A percentile compares a stretch with the other conserved stretches of the same genome.
Conservation (phyloP, 2,113 vertebrate species). For the Hipposideros armiger region DNA sequence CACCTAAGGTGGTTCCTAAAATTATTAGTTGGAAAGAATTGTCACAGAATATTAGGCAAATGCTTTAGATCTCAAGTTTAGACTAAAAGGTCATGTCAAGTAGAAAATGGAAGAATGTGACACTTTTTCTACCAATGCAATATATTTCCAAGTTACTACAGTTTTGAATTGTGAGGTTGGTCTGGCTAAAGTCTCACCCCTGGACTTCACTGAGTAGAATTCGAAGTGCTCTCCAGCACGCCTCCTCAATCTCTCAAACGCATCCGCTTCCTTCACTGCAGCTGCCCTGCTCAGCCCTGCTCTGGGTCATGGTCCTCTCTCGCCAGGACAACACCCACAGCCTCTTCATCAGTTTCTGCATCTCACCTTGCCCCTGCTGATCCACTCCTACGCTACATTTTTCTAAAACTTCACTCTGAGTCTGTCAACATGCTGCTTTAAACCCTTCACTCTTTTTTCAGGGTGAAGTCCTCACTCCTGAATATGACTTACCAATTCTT, state of each 20-base stretch:
- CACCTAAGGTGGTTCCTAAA: not conserved
- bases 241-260: not conserved
- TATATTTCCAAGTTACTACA: not conserved
- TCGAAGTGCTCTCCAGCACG: not conserved
- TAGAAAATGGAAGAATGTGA: not conserved
- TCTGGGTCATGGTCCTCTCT: not conserved
- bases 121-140: not conserved
- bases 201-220: not conserved
- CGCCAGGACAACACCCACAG: not conserved
- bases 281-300: not conserved
- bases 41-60: not conserved
- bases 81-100: not conserved
- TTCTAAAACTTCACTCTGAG: not conserved
- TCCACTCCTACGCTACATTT: not conserved
- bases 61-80: not conserved
- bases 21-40: not conserved
- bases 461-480: not conserved
- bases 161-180: not conserved
- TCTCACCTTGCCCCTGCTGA: not conserved
- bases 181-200: not conserved
- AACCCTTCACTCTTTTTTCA: not conserved
- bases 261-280: not conserved
- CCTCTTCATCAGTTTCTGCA: no score
- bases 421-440: not conserved
- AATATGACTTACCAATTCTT: not conserved